These are phyloP conservation scores for Erebia ligea DNA, from an alignment of 2,888 invertebrate species.

Conservation along the genomic window DNA sequence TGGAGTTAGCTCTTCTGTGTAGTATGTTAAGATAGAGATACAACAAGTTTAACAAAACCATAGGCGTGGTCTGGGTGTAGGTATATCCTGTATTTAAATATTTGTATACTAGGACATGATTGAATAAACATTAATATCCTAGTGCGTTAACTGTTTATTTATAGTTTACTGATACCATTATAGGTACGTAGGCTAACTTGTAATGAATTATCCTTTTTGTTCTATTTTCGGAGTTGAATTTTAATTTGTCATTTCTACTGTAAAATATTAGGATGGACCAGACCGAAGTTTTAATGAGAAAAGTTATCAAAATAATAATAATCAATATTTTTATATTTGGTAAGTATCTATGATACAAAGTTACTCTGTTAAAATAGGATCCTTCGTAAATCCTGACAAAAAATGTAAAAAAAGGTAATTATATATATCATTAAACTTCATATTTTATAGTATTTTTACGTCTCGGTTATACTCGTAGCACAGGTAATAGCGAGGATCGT, in stretches of 20 bases:
- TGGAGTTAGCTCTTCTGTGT: conserved; percentile 2
- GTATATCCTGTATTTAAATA: conserved; percentile 45
- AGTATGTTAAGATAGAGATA: conserved; percentile 8
- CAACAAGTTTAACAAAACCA: no score
- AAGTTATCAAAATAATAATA: no score
- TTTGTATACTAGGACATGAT: conserved; percentile 40
- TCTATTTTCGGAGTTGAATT: neutral
- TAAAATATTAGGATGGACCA: neutral
- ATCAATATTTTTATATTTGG: no score
- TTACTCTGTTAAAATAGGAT: neutral
- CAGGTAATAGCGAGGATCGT: neutral
- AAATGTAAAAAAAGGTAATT: neutral
- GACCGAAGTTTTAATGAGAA: no score
- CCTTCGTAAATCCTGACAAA: neutral
- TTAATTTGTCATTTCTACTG: neutral
- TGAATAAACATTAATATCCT: conserved; percentile 52
- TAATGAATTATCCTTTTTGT: conserved; percentile 2
- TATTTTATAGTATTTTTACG: neutral
- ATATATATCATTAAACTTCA: neutral
- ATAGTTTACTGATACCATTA: conserved; percentile 15
- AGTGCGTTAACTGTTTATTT: conserved; percentile 45
- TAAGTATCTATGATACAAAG: no score
- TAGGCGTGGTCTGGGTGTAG: conserved; percentile 1
- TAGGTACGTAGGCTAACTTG: neutral
- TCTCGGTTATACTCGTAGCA: neutral